Evolutionary conservation across 2,888 invertebrate species (phyloP).

Genomic region (Nasonovia ribisnigri): DNA sequence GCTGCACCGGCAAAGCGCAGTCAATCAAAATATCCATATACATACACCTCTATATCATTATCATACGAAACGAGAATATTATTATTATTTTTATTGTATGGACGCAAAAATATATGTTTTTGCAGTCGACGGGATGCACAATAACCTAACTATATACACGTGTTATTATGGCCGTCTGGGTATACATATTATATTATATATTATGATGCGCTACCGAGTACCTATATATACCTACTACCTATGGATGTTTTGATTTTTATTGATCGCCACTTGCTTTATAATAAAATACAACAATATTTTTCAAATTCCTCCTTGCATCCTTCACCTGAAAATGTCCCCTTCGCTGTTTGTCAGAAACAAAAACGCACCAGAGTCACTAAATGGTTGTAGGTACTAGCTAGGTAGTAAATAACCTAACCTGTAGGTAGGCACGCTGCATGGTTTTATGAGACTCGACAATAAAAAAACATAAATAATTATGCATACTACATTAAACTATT

Average conservation of each 20-base stretch:
- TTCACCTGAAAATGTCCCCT: not conserved
- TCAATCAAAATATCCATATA: constrained; percentile 6
- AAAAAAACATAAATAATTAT: not conserved
- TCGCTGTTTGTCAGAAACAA: not conserved
- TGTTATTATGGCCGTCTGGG: not conserved
- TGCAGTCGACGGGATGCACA: not conserved
- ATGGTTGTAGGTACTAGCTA: too few relatives aligned
- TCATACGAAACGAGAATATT: not conserved
- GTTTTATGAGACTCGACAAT: not conserved
- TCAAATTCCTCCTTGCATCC: not conserved
- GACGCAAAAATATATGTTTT: not conserved
- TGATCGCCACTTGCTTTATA: not conserved
- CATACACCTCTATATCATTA: not conserved
- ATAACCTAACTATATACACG: too few relatives aligned
- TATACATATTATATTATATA: too few relatives aligned
- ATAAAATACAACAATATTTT: not conserved
- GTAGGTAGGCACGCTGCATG: too few relatives aligned
- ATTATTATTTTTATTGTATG: not conserved
- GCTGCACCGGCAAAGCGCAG: not conserved
- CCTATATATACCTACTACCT: too few relatives aligned
- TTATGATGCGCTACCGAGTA: not conserved
- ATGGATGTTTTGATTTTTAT: not conserved
- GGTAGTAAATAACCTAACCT: too few relatives aligned
- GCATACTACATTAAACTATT: not conserved
- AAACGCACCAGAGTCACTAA: not conserved